A percentile compares a stretch with the other conserved stretches of the same genome.
phyloP scores from a whole-genome alignment of 2,797 vertebrate genomes.

The Xiphophorus birchmanni region DNA sequence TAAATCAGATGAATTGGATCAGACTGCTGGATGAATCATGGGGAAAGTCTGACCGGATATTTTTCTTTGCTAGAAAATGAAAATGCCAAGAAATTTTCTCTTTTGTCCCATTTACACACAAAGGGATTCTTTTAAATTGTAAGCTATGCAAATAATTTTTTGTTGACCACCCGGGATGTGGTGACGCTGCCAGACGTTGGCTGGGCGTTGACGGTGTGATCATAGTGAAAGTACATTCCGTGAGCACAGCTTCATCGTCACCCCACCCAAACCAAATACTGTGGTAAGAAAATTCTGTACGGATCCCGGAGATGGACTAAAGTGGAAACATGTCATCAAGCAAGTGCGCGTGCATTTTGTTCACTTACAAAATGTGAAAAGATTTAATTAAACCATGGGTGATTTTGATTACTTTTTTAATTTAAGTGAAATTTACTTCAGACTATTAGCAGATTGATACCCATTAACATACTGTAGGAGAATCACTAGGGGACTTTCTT shows the following conservation, averaged over 20 bases:
- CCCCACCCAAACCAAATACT: constrained; percentile 53
- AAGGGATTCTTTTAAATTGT: not conserved
- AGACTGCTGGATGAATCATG: constrained; percentile 10
- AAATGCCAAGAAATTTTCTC: not conserved
- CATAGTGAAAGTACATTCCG: constrained; percentile 36
- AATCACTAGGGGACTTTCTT: not conserved
- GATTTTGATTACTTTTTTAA: not conserved
- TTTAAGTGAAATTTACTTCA: not conserved
- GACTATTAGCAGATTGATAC: not conserved
- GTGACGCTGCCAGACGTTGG: not conserved
- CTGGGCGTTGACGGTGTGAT: constrained; percentile 25
- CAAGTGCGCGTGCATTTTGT: constrained; percentile 16
- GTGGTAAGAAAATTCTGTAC: constrained; percentile 13
- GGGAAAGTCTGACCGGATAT: not conserved
- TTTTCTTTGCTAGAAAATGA: not conserved
- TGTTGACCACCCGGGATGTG: constrained; percentile 1
- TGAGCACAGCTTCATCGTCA: constrained; percentile 34
- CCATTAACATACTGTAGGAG: not conserved
- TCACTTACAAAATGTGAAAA: not conserved
- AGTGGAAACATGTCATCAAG: constrained; percentile 15
- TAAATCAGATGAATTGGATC: constrained; percentile 25
- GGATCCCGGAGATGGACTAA: constrained; percentile 6
- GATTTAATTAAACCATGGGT: not conserved
- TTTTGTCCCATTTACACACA: not conserved
- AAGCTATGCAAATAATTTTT: not conserved